Conservation (phyloP, 2,888 invertebrate species). For the Stenotaenia linearis region DNA sequence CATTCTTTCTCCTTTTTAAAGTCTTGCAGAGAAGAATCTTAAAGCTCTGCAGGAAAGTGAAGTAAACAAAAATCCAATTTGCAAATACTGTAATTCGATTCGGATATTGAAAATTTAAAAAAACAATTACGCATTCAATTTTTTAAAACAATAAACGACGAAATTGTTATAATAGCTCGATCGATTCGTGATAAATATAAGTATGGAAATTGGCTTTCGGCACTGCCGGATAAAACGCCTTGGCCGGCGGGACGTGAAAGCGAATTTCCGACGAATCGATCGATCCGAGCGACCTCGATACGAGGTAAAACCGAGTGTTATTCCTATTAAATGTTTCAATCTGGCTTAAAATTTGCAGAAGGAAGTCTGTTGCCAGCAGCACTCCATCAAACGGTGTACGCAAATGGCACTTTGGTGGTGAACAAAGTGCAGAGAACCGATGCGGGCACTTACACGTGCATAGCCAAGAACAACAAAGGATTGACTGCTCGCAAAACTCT, state of each 20-base stretch:
- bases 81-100: too few species aligned
- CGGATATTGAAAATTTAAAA: not conserved
- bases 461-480: constrained; percentile 34
- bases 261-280: not conserved
- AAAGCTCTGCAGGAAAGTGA: too few species aligned
- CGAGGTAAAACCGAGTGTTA: too few species aligned
- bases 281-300: too few species aligned
- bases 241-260: not conserved
- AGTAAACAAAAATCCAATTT: too few species aligned
- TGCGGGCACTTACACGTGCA: constrained; percentile 35
- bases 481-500: constrained; percentile 35
- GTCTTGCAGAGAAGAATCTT: not conserved
- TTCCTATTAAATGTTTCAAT: too few species aligned
- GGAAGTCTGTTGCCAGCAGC: constrained; percentile 34
- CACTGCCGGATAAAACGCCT: not conserved
- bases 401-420: constrained; percentile 35
- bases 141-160: too few species aligned
- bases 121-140: too few species aligned
- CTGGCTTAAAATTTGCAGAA: constrained; percentile 35
- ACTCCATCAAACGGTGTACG: constrained; percentile 34
- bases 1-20: not conserved
- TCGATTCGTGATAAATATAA: not conserved
- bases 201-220: not conserved
- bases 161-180: too few species aligned
- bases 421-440: constrained; percentile 31